Base-by-base conservation (phyloP, 1,140 invertebrate species). In the Magallana ariakensis region DNA sequence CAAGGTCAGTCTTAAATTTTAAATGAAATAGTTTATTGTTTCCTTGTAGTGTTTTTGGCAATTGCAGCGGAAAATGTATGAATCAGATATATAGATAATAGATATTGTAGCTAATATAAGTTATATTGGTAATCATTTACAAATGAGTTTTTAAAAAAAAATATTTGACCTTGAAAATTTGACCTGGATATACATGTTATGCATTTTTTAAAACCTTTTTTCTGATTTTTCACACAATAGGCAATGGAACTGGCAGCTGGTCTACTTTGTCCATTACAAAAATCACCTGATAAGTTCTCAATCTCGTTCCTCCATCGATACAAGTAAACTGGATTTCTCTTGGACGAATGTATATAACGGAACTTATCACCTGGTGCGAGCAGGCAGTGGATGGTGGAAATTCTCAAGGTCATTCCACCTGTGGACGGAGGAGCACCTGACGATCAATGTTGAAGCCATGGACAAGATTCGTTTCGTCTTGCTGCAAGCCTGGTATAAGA, bases 381-480 rank as follows among this genome's bases (percentile, higher is more conserved):
- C 80, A 26, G 46, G 22, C 0, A 0, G 19, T 15, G 15, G 26
- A 15, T 7, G 66, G 54, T 88, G 87, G 87, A 81, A 53, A 22
- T 83, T 62, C 83, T 85, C 80, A 6, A 75, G 82, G 62, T 84
- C 83, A 22, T 88, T 88, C 80, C 80, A 88, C 46, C 13, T 88
- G 8, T 88, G 85, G 33, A 85, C 87, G 9, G 81, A 85, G 16
- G 62, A 80, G 9, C 56, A 57, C 7, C 10, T 85, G 15, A 83
- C 84, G 22, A 26, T 75, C 22, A 26, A 26, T 75, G 26, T 16
- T 11, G 66, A 60, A 54, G 58, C 60, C 11, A 22, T 46, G n/a
- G 54, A 15, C 16, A 84, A 22, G 4, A 46, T 84, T n/a, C 22
- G 13, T 15, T 26, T 13, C 7, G 33, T n/a, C 15, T 66, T 84